These are phyloP conservation scores for Vanessa tameamea DNA, from an alignment of 1,140 invertebrate genomes.

Conservation along the genomic window DNA sequence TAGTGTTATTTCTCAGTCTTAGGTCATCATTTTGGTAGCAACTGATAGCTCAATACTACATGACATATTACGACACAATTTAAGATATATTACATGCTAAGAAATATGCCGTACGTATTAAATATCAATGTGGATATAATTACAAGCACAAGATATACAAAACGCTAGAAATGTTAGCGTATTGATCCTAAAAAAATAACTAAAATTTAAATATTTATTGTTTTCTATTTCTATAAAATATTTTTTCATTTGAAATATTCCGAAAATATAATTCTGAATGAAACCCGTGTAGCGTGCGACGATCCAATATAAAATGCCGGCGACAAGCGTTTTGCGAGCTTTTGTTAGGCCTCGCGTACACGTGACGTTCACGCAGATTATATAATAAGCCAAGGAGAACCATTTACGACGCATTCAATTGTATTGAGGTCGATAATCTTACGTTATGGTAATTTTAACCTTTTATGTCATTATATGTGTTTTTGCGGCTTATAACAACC, in stretches of 20 bases:
- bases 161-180: too few species aligned
- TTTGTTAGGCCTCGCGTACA: slow-evolving; percentile 16
- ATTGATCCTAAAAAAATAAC: too few species aligned
- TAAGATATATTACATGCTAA: too few species aligned
- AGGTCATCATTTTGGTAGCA: too few species aligned
- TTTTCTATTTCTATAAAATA: background rate
- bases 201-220: background rate
- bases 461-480: background rate
- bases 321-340: slow-evolving; percentile 22
- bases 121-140: too few species aligned
- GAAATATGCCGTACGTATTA: too few species aligned
- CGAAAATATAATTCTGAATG: slow-evolving; percentile 1
- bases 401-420: slow-evolving; percentile 17
- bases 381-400: slow-evolving; percentile 27
- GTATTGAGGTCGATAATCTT: slow-evolving; percentile 30
- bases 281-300: background rate
- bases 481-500: background rate
- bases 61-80: too few species aligned
- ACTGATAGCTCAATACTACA: too few species aligned
- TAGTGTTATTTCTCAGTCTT: too few species aligned
- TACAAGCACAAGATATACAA: too few species aligned
- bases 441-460: slow-evolving; percentile 4
- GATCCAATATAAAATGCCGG: slow-evolving; percentile 19
- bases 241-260: background rate
- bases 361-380: slow-evolving; percentile 25